Percentiles rank a stretch among this genome's conserved stretches.
Evolutionary conservation across 1,140 invertebrate species (phyloP).

Genomic region (Asbolus verrucosus): DNA sequence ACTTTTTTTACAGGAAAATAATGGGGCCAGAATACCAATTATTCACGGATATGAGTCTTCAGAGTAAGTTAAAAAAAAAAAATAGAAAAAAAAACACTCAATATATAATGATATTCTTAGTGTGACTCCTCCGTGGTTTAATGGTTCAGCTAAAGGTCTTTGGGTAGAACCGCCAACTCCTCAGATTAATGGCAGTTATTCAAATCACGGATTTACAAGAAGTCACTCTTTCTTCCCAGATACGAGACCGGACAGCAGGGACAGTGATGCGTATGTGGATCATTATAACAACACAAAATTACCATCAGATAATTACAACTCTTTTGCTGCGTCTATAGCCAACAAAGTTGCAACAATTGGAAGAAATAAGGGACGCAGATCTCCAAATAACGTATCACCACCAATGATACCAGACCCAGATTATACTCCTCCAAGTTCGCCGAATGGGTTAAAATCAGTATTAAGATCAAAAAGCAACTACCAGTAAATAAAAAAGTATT

Average conservation of each 20-base stretch:
- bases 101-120: not conserved
- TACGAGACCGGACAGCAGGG: not conserved
- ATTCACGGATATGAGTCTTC: slow-evolving; percentile 3
- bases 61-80: not conserved
- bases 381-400: not conserved
- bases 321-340: not conserved
- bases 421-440: slow-evolving; percentile 4
- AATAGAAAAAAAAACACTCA: too few relatives aligned
- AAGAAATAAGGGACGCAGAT: not conserved
- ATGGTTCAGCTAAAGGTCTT: slow-evolving; percentile 2
- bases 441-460: not conserved
- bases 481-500: too few relatives aligned
- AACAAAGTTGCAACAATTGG: not conserved
- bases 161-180: not conserved
- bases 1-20: not conserved
- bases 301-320: not conserved
- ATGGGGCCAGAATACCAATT: not conserved
- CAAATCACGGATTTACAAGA: slow-evolving; percentile 7
- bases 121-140: not conserved
- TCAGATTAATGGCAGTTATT: not conserved
- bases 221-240: not conserved
- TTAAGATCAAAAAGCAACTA: slow-evolving; percentile 23
- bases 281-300: not conserved
- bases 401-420: slow-evolving; percentile 6
- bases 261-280: not conserved